Percentiles rank a stretch among this genome's conserved stretches.
These are phyloP conservation scores for Sylvilagus floridanus DNA, from an alignment of 2,797 vertebrate genomes.

Conservation along the genomic window DNA sequence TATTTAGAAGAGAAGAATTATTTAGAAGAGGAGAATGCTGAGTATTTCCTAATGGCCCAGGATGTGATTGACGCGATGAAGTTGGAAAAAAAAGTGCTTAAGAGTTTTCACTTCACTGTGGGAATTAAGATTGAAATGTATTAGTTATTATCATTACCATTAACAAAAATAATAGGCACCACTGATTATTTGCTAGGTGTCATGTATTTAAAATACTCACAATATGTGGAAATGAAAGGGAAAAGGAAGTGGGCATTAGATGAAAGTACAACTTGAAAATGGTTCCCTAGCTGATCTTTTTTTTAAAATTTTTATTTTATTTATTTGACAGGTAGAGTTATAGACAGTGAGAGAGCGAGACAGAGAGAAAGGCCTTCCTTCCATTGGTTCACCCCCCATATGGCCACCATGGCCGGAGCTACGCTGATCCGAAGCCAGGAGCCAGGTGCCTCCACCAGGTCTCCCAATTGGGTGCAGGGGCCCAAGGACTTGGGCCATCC, in stretches of 20 bases:
- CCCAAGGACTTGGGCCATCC: too few species aligned
- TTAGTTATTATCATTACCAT: not conserved
- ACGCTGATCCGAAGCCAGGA: too few species aligned
- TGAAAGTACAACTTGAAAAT: not conserved
- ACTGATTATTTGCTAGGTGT: not conserved
- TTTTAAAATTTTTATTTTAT: too few species aligned
- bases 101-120: not conserved
- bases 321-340: too few species aligned
- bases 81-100: not conserved
- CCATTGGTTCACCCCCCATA: too few species aligned
- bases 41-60: not conserved
- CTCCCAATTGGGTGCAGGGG: too few species aligned
- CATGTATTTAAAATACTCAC: not conserved
- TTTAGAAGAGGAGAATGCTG: not conserved
- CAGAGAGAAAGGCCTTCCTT: too few species aligned
- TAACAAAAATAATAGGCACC: not conserved
- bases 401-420: too few species aligned
- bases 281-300: not conserved
- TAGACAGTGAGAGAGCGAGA: too few species aligned
- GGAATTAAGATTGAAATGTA: not conserved
- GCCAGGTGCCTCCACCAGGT: too few species aligned
- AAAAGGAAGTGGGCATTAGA: not conserved
- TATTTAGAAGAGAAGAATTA: constrained; percentile 23
- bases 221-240: not conserved
- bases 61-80: not conserved